These are phyloP conservation scores for Drosophila seguyi DNA, from an alignment of 1,140 invertebrate species.

Conservation along the genomic window DNA sequence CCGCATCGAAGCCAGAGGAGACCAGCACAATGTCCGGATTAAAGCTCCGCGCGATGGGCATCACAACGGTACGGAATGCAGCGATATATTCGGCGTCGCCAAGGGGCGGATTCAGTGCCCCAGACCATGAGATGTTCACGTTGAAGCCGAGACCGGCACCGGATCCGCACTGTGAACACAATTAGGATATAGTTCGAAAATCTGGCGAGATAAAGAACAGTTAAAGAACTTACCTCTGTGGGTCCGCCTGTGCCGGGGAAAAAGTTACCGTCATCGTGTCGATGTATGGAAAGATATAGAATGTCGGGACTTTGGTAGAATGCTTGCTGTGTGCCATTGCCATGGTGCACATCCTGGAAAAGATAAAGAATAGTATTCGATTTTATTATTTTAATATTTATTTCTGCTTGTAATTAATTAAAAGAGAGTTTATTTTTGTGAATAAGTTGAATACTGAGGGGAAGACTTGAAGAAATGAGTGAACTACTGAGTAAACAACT, in stretches of 20 bases:
- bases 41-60: constrained; percentile 97
- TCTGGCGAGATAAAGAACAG: too few species aligned
- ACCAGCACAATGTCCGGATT: constrained; percentile 97
- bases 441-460: too few species aligned
- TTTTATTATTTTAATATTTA: not conserved
- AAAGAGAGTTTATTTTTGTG: too few species aligned
- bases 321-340: constrained; percentile 99
- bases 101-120: constrained; percentile 95
- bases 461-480: too few species aligned
- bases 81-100: constrained; percentile 99
- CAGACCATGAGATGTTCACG: constrained; percentile 98
- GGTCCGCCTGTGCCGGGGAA: constrained; percentile 98
- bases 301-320: constrained; percentile 98
- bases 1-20: constrained; percentile 99
- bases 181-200: not conserved
- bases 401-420: not conserved
- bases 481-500: too few species aligned
- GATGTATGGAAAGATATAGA: constrained; percentile 98
- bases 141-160: constrained; percentile 97
- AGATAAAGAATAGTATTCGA: not conserved
- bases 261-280: constrained; percentile 99
- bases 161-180: constrained; percentile 89
- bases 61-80: constrained; percentile 96
- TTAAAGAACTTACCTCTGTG: constrained; percentile 87
- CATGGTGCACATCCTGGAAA: constrained; percentile 97